Evolutionary conservation across 2,888 invertebrate species (phyloP), one percentile per base, ranked within the genome.

Genomic region (Ametastegia equiseti): DNA sequence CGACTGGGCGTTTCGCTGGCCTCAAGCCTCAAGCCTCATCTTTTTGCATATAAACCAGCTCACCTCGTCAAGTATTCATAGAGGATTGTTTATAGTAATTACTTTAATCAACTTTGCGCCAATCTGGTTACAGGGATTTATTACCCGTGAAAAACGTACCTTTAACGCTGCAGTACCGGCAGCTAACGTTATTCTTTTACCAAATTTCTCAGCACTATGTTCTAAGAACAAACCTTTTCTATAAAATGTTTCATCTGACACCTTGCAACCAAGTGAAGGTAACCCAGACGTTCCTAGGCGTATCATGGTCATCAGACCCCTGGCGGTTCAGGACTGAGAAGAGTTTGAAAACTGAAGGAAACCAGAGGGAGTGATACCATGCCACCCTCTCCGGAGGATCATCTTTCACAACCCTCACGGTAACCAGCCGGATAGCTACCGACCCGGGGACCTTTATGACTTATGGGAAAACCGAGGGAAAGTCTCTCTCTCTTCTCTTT

Each of bases 381-480:
- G 27, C 42, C 78, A 78, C 42, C 78, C 82, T 85, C 87, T 83
- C 84, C 50, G 79, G 85, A 84, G 86, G 81, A 85, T 85, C 85
- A 87, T 87, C 85, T 84, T 84, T 86, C 86, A 86, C 82, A 80
- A 82, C 81, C 84, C 80, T 80, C 82, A 80, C 80, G 39, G 60
- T 77, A 81, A 65, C 71, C 42, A 60, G 65, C n/a, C n/a, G n/a
- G n/a, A n/a, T n/a, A n/a, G n/a, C 65, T 65, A 67, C 42, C 79
- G 81, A 77, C 78, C 82, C 65, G 83, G 84, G 85, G 83, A 84
- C 84, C 85, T 86, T 85, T 86, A 84, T 86, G 86, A 86, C 86
- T 86, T 86, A 85, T 83, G 85, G 84, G 86, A 84, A 84, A 86
- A 84, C 78, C 60, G 78, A 82, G 81, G 84, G 85, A 47, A 84